Conservation (phyloP, 2,888 invertebrate genomes). For the Mycogona germanica region DNA sequence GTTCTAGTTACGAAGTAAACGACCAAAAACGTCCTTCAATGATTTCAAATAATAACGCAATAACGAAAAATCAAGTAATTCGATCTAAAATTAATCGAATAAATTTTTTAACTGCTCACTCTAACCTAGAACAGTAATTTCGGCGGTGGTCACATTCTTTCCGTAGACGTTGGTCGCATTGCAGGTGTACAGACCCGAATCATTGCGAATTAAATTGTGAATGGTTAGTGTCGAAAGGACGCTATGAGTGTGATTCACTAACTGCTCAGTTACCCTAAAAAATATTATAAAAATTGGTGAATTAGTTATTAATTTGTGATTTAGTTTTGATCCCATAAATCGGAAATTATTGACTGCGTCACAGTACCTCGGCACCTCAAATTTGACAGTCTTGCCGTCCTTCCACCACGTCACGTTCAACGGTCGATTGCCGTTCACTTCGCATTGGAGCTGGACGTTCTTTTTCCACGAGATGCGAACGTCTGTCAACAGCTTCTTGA, state of each 20-base stretch:
- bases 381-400: not conserved
- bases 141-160: not conserved
- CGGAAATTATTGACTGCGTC: not conserved
- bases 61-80: too few relatives aligned
- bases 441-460: conserved; percentile 6
- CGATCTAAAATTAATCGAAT: not conserved
- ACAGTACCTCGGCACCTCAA: not conserved
- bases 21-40: not conserved
- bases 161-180: conserved; percentile 7
- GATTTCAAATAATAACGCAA: not conserved
- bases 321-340: conserved; percentile 2
- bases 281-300: not conserved
- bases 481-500: not conserved
- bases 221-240: conserved; percentile 4
- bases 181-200: conserved; percentile 5
- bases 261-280: conserved; percentile 1
- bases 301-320: not conserved
- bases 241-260: conserved; percentile 1
- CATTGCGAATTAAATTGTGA: conserved; percentile 4
- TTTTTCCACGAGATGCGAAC: not conserved
- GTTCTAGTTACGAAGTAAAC: not conserved
- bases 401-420: conserved; percentile 1
- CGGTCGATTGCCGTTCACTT: not conserved
- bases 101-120: not conserved
- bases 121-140: conserved; percentile 5